Base-by-base conservation (phyloP, 1,140 invertebrate genomes). In the Rhizoglyphus robini region DNA sequence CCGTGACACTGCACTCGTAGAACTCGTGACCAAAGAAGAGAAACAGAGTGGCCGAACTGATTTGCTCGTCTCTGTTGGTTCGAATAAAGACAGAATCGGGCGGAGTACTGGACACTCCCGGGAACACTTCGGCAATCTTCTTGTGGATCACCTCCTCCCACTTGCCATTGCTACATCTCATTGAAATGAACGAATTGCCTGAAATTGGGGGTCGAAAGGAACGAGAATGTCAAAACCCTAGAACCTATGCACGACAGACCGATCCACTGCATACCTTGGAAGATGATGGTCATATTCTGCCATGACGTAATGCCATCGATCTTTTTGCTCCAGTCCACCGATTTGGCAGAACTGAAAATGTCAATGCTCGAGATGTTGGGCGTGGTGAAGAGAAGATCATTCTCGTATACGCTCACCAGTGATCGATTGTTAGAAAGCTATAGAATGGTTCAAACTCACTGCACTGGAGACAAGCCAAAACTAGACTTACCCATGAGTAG, bases 231-330 rank as follows among this genome's bases (percentile, higher is more conserved):
- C 20, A 51, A 11, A 8, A 20, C 41, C n/a, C 1, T 5, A 47
- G 29, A 25, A 20, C 4, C 29, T 8, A 25, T 8, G 13, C 5
- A n/a, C 8, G 25, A 58, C 29, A 58, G n/a, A 25, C 11, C 18
- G 4, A 59, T 59, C n/a, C n/a, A 13, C 23, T 5, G 25, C 30
- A 3, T 47, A 64, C 47, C 47, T 57, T 64, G 63, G 51, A 64
- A 64, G 20, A 64, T 64, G 25, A 64, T 48, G 5, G 47, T 48
- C 15, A 49, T 49, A 32, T 64, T 38, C 11, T 64, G 13, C 1
- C 11, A 64, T 36, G 32, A 64, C 15, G 46, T 29, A 8, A 49
- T 49, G 2, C 38, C 63, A 57, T 64, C 46, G 31, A 64, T 64
- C 11, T 18, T 18, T 32, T 57, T 18, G 18, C 46, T 25, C 41